Base-by-base conservation (phyloP, 2,888 invertebrate genomes). In the Drosophila pseudotalamancana region DNA sequence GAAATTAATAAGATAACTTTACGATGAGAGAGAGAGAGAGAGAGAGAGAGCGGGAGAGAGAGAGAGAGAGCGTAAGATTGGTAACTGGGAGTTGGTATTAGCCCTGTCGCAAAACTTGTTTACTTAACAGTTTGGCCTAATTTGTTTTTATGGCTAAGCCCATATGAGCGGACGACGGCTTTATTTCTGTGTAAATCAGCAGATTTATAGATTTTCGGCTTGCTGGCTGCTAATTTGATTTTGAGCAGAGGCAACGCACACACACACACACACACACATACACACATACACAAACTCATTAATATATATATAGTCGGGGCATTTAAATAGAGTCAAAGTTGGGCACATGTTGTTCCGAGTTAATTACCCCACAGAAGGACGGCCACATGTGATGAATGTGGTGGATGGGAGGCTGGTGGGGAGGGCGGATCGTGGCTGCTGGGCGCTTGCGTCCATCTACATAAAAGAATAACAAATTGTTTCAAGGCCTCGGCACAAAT, bases 81-180 rank as follows among this genome's bases (percentile, higher is more conserved):
- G 12, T 6, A n/a, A n/a, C 16, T 16, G 16, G 5, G 21, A 5
- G 23, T 40, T 25, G 40, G 42, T 8, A 25, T 70, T 64, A 55
- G 40, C 65, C 21, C 76, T 77, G 76, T 79, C 72, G 31, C 54
- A 56, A 67, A 84, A 86, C 62, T 83, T 88, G 84, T 83, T 88
- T 87, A 80, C 88, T 84, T 88, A 83, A 88, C 88, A 87, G 87
- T 83, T 83, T 87, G 87, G 84, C 83, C 80, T 83, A 88, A 83
- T 83, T 83, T 83, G 77, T 74, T 83, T 88, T 83, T 88, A 83
- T 87, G 88, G 63, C 70, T 60, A 51, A 32, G 32, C 45, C 57
- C 66, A 49, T 56, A 54, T 60, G 71, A 49, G 37, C 45, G 68
- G 43, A 54, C 57, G 55, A 21, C 25, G 77, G 40, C 72, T 45